These are phyloP conservation scores for Batillaria attramentaria DNA, from an alignment of 1,140 invertebrate species.

Conservation along the genomic window DNA sequence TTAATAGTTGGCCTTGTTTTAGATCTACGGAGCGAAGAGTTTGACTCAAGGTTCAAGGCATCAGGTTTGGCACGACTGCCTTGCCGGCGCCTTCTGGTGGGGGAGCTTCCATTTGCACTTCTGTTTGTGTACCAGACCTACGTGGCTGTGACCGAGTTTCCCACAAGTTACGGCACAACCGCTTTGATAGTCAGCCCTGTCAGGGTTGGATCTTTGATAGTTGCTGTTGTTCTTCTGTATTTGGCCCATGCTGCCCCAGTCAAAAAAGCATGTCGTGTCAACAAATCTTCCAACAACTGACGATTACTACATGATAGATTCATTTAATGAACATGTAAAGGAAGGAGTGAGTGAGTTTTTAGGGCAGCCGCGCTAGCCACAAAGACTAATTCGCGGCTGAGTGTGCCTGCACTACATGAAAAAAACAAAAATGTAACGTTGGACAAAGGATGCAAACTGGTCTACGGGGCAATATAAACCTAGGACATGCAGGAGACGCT, in stretches of 20 bases:
- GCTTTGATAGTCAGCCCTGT: slow-evolving; percentile 85
- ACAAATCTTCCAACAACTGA: too few species aligned
- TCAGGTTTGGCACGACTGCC: slow-evolving; percentile 19
- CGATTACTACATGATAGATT: too few species aligned
- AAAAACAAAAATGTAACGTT: too few species aligned
- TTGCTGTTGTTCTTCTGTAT: slow-evolving; percentile 73
- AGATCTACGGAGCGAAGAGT: slow-evolving; percentile 62
- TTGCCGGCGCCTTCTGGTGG: background rate
- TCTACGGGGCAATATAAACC: too few species aligned
- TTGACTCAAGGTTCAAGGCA: slow-evolving; percentile 15
- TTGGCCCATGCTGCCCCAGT: slow-evolving; percentile 18
- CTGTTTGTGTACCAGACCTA: slow-evolving; percentile 81
- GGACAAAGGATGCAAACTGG: too few species aligned
- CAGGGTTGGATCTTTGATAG: slow-evolving; percentile 83
- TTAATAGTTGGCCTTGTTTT: slow-evolving; percentile 78
- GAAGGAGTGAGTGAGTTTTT: too few species aligned
- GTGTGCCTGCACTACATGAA: too few species aligned
- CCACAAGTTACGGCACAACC: slow-evolving; percentile 85
- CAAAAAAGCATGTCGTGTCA: slow-evolving; percentile 19
- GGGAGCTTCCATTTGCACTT: slow-evolving; percentile 71
- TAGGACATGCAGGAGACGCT: too few species aligned
- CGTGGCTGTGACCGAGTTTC: slow-evolving; percentile 82
- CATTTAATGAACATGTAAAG: background rate
- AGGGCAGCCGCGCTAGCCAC: too few species aligned
- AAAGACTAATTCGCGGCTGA: too few species aligned